Evolutionary conservation across 1,140 invertebrate species (phyloP), one percentile per base, ranked within the genome.

Genomic region (Drosophila seguyi): DNA sequence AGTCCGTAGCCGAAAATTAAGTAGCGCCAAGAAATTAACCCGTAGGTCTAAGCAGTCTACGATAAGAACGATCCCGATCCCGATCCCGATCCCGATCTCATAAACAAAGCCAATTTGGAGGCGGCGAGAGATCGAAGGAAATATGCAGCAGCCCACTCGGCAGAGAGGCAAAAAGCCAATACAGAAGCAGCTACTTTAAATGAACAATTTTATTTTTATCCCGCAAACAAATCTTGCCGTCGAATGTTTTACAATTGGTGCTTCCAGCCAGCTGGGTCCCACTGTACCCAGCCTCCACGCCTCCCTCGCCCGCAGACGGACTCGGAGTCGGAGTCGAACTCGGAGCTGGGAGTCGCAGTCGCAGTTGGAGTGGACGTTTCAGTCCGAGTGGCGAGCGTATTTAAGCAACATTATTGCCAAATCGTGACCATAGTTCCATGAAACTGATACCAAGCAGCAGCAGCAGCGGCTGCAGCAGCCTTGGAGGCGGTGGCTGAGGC

Each of bases 371-470:
- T 50, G 65, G 80, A 44, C 47, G 59, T 25, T 36, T 29, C 29
- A 68, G 75, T 72, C 66, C 68, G 42, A 71, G 25, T 60, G 44
- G 67, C 57, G 48, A 69, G 72, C 85, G 85, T 92, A 91, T 92
- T 92, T 92, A 92, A 92, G 90, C 84, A 91, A 92, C 91, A 86
- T 92, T 92, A 92, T 92, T 92, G 85, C 91, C 77, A 86, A 92
- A 92, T 92, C 91, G 91, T 92, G 91, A 92, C 91, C 78, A 91
- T 91, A 92, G 91, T 92, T 92, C 81, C 91, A 92, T 92, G 91
- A 92, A 92, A 92, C 91, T 92, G 91, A 92, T 92, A 92, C 92
- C 81, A 67, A 63, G 75, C 78, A 60, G 81, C 72, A 22, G 50
- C 52, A 47, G 55, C 60, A 61, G 55, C 42, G 34, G 34, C 34